Evolutionary conservation across 2,113 vertebrate genomes (phyloP).

Genomic region (Heliornis fulica): DNA sequence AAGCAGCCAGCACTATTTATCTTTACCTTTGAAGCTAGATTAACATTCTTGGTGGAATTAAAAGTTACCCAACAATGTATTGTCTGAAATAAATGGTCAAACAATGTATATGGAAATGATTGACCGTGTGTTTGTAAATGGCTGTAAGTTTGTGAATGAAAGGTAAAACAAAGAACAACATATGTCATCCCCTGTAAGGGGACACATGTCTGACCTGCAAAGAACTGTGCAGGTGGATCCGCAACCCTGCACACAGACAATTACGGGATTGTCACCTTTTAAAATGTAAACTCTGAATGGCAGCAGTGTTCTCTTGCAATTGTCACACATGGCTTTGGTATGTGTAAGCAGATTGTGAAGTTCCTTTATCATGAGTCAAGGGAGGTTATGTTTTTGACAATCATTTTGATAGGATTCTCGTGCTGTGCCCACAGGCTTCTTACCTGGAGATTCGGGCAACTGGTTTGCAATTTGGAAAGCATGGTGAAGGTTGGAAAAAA

Average conservation of each 20-base stretch:
- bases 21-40: slow-evolving; percentile 44
- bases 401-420: background rate
- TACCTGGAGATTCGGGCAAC: background rate
- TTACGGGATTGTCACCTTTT: background rate
- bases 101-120: background rate
- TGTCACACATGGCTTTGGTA: background rate
- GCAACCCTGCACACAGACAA: background rate
- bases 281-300: background rate
- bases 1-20: background rate
- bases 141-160: background rate
- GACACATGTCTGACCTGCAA: background rate
- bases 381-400: background rate
- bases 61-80: background rate
- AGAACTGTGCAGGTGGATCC: background rate
- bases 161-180: background rate
- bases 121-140: background rate
- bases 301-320: background rate
- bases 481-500: background rate
- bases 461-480: background rate
- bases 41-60: slow-evolving; percentile 36
- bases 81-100: slow-evolving; percentile 12
- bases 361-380: background rate
- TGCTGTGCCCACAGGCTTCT: background rate
- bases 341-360: background rate
- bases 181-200: background rate